phyloP scores from a whole-genome alignment of 2,888 invertebrate genomes.

The Steinernema carpocapsae region DNA sequence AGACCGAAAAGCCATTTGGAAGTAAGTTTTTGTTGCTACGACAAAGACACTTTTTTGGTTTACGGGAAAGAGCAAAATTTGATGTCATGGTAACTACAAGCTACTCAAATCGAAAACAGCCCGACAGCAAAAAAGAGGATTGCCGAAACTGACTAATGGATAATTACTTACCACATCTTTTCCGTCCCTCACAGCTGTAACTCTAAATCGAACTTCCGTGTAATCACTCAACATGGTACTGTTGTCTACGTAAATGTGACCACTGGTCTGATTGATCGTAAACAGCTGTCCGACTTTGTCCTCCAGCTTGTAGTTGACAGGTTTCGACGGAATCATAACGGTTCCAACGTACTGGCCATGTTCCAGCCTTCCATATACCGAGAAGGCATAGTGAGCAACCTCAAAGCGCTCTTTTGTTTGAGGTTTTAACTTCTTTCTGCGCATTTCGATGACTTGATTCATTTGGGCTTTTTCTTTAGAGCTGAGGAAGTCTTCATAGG shows the following conservation, averaged over 20 bases:
- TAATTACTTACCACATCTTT: constrained; percentile 45
- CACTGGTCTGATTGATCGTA: constrained; percentile 43
- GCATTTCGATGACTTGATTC: not conserved
- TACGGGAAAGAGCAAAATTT: too few species aligned
- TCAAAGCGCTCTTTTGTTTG: constrained; percentile 39
- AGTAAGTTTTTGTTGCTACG: too few species aligned
- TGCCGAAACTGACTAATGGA: too few species aligned
- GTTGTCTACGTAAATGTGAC: constrained; percentile 44
- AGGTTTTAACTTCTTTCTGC: constrained; percentile 1
- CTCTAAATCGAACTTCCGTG: constrained; percentile 52
- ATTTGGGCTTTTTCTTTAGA: not conserved
- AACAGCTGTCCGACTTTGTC: constrained; percentile 54
- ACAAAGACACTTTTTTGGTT: too few species aligned
- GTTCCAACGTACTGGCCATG: constrained; percentile 50
- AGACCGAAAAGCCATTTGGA: too few species aligned
- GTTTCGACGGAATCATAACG: constrained; percentile 36
- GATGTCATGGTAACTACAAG: too few species aligned
- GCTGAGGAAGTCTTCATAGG: not conserved
- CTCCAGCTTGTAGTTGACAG: constrained; percentile 47
- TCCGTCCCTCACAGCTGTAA: constrained; percentile 44
- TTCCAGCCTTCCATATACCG: constrained; percentile 47
- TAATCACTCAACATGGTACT: constrained; percentile 50
- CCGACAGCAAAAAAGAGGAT: too few species aligned
- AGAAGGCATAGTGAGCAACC: constrained; percentile 45
- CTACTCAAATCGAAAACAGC: too few species aligned